Evolutionary conservation across 2,888 invertebrate species (phyloP).

Genomic region (Lepidonotus clava): DNA sequence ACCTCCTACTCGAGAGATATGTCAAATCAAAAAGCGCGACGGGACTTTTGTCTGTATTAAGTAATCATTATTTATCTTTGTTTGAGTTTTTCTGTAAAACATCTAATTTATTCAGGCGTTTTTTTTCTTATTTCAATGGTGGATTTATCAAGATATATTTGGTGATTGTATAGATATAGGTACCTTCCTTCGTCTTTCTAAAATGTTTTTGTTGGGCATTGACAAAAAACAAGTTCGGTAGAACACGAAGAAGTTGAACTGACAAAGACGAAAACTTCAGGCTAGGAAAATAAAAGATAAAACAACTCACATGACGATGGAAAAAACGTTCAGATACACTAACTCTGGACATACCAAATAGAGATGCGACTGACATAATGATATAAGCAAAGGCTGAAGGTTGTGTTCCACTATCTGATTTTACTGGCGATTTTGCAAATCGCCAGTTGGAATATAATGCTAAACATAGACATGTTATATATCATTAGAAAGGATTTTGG

Average conservation of each 20-base stretch:
- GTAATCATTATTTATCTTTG: background rate
- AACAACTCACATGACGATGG: slow-evolving; percentile 3
- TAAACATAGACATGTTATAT: too few relatives aligned
- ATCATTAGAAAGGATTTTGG: too few relatives aligned
- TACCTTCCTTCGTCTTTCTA: slow-evolving; percentile 2
- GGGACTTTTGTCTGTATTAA: background rate
- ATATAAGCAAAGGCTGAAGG: too few relatives aligned
- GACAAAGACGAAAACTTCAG: background rate
- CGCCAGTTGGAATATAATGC: too few relatives aligned
- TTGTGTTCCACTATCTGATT: too few relatives aligned
- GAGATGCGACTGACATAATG: too few relatives aligned
- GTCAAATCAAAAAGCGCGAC: slow-evolving; percentile 13
- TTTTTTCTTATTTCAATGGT: background rate
- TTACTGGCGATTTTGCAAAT: background rate
- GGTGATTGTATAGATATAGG: background rate
- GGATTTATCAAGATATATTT: background rate
- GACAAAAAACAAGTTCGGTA: background rate
- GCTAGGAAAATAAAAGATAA: background rate
- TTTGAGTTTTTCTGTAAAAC: background rate
- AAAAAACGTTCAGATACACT: slow-evolving; percentile 6
- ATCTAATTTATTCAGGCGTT: background rate
- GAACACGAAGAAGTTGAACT: too few relatives aligned
- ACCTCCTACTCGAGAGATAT: background rate
- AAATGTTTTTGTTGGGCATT: background rate
- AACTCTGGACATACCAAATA: background rate